Conservation (phyloP, 1,140 invertebrate species). For the Brachionus calyciflorus region DNA sequence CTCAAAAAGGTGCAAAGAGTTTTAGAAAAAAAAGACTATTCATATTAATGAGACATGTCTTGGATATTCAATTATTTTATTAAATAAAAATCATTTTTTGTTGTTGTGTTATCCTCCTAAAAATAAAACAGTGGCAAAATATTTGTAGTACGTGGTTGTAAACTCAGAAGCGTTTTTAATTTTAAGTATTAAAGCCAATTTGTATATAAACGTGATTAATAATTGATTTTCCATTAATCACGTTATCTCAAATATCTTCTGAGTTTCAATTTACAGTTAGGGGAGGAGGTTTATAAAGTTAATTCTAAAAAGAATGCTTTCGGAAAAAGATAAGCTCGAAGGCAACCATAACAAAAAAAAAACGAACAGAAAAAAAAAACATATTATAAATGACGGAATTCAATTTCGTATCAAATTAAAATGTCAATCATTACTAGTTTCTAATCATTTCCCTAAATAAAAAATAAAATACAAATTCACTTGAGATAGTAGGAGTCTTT, state of each 20-base stretch:
- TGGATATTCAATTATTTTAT: no score
- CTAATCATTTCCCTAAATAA: no score
- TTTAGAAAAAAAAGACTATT: not conserved
- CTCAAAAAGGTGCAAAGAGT: constrained; percentile 16
- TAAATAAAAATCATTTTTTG: no score
- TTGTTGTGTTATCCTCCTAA: not conserved
- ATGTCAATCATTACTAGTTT: no score
- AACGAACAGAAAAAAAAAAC: no score
- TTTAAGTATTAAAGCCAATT: no score
- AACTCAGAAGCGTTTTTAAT: not conserved
- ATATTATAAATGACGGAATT: not conserved
- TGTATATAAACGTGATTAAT: not conserved
- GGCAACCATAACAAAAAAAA: not conserved
- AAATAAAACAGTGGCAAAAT: constrained; percentile 22
- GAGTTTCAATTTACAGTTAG: no score
- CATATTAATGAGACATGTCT: no score
- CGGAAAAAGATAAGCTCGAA: not conserved
- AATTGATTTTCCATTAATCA: not conserved
- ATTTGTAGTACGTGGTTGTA: constrained; percentile 7
- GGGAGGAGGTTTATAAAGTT: no score
- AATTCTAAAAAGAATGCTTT: no score
- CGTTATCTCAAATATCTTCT: not conserved
- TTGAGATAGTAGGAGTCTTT: no score
- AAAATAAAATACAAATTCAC: no score
- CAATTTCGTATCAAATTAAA: not conserved